Evolutionary conservation across 2,113 vertebrate genomes (phyloP).

Genomic region (Eurystomus gularis): DNA sequence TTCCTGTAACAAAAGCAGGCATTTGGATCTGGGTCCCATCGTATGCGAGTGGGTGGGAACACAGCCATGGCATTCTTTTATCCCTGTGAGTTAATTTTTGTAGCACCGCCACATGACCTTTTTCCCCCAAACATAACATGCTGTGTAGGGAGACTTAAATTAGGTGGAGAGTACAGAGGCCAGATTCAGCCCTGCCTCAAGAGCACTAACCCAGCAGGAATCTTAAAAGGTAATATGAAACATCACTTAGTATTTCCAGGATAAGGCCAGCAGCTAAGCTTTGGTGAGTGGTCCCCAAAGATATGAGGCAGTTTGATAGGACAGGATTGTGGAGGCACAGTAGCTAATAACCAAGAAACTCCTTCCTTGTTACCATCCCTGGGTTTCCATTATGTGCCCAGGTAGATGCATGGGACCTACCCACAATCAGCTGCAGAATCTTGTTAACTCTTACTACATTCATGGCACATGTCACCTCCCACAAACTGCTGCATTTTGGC

Average conservation of each 20-base stretch:
- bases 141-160: not conserved
- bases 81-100: not conserved
- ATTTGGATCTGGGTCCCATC: not conserved
- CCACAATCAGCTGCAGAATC: not conserved
- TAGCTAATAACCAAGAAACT: not conserved
- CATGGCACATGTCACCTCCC: not conserved
- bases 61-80: not conserved
- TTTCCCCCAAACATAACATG: not conserved
- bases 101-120: not conserved
- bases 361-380: not conserved
- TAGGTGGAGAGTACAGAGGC: no score
- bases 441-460: not conserved
- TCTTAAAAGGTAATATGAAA: not conserved
- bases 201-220: not conserved
- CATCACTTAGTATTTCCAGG: not conserved
- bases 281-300: not conserved
- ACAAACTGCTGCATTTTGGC: not conserved
- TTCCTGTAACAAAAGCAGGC: not conserved
- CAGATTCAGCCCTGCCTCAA: not conserved
- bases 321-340: not conserved
- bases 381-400: fast-evolving
- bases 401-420: not conserved
- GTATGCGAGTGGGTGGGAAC: not conserved
- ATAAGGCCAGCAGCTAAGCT: not conserved
- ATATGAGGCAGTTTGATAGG: not conserved